Conservation (phyloP, 2,888 invertebrate genomes). For the Rhamphomyia laevipes region DNA sequence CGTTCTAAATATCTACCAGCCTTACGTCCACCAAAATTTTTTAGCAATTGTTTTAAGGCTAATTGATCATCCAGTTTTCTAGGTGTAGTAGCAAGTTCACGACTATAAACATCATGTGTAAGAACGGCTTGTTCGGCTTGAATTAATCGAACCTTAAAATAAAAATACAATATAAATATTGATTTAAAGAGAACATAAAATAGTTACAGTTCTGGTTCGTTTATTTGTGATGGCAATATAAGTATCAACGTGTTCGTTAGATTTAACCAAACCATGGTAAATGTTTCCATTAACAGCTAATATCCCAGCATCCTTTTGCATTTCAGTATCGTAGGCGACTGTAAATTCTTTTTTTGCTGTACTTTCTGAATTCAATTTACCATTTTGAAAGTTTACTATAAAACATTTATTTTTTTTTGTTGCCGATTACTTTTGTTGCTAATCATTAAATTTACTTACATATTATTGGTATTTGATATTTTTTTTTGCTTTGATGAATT, state of each 20-base stretch:
- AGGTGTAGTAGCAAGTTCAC: slow-evolving; percentile 6
- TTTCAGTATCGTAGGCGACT: not conserved
- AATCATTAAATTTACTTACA: too few relatives aligned
- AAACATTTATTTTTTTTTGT: too few relatives aligned
- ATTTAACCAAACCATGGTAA: not conserved
- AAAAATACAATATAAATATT: not conserved
- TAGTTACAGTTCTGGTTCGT: not conserved
- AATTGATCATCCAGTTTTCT: slow-evolving; percentile 12
- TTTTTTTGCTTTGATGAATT: too few relatives aligned
- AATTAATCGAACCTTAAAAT: slow-evolving; percentile 17
- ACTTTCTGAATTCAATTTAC: not conserved
- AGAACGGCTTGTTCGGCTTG: slow-evolving; percentile 9
- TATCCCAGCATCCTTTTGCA: not conserved
- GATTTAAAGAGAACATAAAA: too few relatives aligned
- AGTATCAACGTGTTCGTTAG: not conserved
- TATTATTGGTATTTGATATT: too few relatives aligned
- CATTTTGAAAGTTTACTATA: not conserved
- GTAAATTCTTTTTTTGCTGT: not conserved
- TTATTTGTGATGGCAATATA: not conserved
- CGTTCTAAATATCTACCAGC: slow-evolving; percentile 23
- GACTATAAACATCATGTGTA: slow-evolving; percentile 2
- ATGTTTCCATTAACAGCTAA: not conserved
- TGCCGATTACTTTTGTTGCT: too few relatives aligned
- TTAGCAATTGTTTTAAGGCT: slow-evolving; percentile 20
- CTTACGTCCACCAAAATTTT: slow-evolving; percentile 30